Evolutionary conservation across 2,888 invertebrate species (phyloP), one percentile per base, ranked within the genome.

Genomic region (Clistopyga incitator): DNA sequence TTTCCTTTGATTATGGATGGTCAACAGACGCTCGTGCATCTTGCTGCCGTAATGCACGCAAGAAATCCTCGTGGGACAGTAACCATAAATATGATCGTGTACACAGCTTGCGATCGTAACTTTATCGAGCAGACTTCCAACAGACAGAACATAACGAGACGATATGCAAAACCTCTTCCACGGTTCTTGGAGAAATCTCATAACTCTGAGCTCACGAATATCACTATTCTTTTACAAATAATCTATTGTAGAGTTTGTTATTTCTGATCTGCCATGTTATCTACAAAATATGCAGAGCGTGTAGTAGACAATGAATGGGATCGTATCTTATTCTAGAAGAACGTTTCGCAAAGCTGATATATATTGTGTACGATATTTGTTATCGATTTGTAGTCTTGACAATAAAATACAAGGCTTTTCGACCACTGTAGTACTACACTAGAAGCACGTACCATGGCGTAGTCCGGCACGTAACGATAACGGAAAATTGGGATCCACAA

Each of bases 401-500:
- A 61, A n/a, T 34, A 29, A 34, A 61, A 34, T 34, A 61, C 61
- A 56, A 23, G 56, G 20, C 8, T 56, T 23, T 56, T 56, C 23
- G 6, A 56, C 56, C 4, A 20, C 23, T 10, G 11, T 23, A 23
- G 11, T 56, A n/a, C 59, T 59, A 3, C 56, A n/a, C 15, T 4
- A 34, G 23, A 29, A 59, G 59, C 59, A 29, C 59, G 59, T 59
- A 59, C 59, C 29, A 15, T 23, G 13, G 29, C 2, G 23, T 25
- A 23, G 29, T 29, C 15, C n/a, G 25, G 76, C 76, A 71, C 71
- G 61, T 76, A 76, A 70, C 76, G 56, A 81, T 81, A 76, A 76
- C 76, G 61, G 74, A 76, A 81, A 81, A 81, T 76, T 76, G 71
- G 76, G 70, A 81, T 64, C 54, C 59, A 65, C 47, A 54, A 65